Evolutionary conservation across 2,888 invertebrate genomes (phyloP).

Genomic region (Melieria picta): DNA sequence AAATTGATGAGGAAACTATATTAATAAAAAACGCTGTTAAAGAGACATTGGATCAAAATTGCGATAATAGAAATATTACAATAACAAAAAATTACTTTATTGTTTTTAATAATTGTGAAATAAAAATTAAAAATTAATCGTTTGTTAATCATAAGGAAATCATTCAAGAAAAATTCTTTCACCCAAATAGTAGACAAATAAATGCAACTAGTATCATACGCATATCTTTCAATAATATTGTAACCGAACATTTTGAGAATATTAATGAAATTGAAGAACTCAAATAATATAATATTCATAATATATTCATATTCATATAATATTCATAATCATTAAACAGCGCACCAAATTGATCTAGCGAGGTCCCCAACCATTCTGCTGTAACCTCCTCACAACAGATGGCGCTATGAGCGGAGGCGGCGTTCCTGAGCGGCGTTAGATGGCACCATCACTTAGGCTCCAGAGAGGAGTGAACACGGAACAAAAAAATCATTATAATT

Average conservation of each 20-base stretch:
- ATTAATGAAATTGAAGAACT: slow-evolving; percentile 1
- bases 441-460: no score
- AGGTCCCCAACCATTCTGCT: no score
- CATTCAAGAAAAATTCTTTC: not conserved
- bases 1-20: not conserved
- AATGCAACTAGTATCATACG: not conserved
- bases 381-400: no score
- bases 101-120: not conserved
- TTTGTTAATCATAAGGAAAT: not conserved
- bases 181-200: not conserved
- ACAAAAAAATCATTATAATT: no score
- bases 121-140: not conserved
- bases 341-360: no score
- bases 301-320: not conserved
- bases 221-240: not conserved
- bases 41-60: no score
- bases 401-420: no score
- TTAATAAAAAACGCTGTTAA: no score
- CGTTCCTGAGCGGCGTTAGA: no score
- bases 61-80: not conserved
- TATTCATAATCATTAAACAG: not conserved
- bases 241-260: not conserved
- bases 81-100: not conserved
- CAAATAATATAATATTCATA: not conserved
- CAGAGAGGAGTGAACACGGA: no score